Base-by-base conservation (phyloP, 2,888 invertebrate genomes). In the Diarsia mendica region DNA sequence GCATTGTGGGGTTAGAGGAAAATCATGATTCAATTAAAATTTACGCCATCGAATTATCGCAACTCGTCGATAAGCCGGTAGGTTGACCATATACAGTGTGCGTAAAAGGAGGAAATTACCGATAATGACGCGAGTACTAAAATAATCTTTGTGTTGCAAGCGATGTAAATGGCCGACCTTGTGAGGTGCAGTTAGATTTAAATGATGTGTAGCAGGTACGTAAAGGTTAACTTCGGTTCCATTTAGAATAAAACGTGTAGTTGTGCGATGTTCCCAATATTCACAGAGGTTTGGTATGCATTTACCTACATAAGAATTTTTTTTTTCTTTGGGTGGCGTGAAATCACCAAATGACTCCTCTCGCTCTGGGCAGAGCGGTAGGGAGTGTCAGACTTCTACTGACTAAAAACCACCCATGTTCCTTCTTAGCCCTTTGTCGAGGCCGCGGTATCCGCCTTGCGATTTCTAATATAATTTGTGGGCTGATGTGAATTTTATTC, bases 91-190 rank as follows among this genome's bases (percentile, higher is more conserved):
- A 75, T 63, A 48, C 61, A 66, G 39, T 39, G 70, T 48, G 71
- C 65, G 79, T 82, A 82, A 84, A 82, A 84, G 75, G 77, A 82
- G 85, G 78, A 86, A 86, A 84, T 73, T 78, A 73, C 18, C 58
- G 46, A 66, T 67, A 69, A 49, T 82, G 87, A 78, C 80, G 79
- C 76, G 28, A 75, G 69, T 73, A 69, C 69, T 77, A 77, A 87
- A 80, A 79, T 87, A 87, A 84, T 80, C 68, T 72, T 67, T 77
- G 75, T 73, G 78, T 28, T 77, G 63, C 65, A 60, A 72, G 75
- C 72, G 68, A 75, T 80, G 79, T 85, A 82, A 86, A 82, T 60
- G 78, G 77, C 74, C 75, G 79, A 46, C 87, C 85, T 87, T 85
- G 82, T 28, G 20, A 51, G 61, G 48, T 82, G 80, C 85, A 85